Percentiles rank a stretch among this genome's conserved stretches.
These are phyloP conservation scores for Microchrysa polita DNA, from an alignment of 2,888 invertebrate genomes.

Conservation along the genomic window DNA sequence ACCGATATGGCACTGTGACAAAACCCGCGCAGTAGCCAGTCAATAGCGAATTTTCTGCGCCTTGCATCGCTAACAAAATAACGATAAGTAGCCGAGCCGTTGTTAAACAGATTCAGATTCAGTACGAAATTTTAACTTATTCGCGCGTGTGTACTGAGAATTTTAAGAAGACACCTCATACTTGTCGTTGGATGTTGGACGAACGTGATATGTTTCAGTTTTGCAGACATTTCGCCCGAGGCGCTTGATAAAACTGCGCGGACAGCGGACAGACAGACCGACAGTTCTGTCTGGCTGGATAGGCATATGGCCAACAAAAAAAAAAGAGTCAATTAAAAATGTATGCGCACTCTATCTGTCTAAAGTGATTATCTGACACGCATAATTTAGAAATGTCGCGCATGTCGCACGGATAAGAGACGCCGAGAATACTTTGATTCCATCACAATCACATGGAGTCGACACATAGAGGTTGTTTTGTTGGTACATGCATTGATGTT, in stretches of 20 bases:
- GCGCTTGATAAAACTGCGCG: background rate
- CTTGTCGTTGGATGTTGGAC: background rate
- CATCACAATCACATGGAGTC: too few relatives aligned
- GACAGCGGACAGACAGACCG: background rate
- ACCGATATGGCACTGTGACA: background rate
- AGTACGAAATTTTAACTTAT: slow-evolving; percentile 28
- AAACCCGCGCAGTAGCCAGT: background rate
- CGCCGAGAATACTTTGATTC: background rate
- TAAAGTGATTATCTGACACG: slow-evolving; percentile 39
- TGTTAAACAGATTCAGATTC: slow-evolving; percentile 3
- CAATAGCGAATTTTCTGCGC: too few relatives aligned
- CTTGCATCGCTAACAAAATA: background rate
- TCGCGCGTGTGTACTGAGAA: slow-evolving; percentile 33
- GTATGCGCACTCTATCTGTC: slow-evolving; percentile 38
- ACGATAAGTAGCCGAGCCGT: background rate
- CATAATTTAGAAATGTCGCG: slow-evolving; percentile 42
- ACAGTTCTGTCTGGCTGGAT: too few relatives aligned
- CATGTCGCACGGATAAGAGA: slow-evolving; percentile 5
- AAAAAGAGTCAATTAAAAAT: slow-evolving; percentile 22
- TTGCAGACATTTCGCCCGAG: background rate
- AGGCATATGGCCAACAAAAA: too few relatives aligned
- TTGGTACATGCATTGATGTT: background rate
- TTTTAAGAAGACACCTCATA: slow-evolving; percentile 30
- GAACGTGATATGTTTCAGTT: too few relatives aligned
- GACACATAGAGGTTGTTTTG: too few relatives aligned